phyloP scores from a whole-genome alignment of 2,797 vertebrate genomes.

The Lagorchestes hirsutus region DNA sequence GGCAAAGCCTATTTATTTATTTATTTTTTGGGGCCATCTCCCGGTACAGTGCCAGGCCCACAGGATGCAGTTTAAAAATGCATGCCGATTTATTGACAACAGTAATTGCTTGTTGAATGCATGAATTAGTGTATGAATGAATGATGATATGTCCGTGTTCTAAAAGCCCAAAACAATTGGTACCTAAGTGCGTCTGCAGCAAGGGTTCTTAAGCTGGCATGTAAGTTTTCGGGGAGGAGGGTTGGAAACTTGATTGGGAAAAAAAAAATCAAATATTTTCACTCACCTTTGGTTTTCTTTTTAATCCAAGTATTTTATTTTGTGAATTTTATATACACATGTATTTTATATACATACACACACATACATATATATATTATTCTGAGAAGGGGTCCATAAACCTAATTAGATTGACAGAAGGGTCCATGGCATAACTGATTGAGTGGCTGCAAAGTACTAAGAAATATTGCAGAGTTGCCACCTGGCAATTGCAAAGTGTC shows the following conservation, averaged over 20 bases:
- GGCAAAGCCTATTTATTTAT: too few relatives aligned
- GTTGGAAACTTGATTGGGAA: background rate
- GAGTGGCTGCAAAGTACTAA: slow-evolving; percentile 38
- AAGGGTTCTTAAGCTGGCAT: background rate
- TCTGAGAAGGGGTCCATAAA: background rate
- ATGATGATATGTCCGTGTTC: background rate
- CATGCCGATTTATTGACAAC: background rate
- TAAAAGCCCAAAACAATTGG: background rate
- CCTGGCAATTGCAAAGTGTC: slow-evolving; percentile 40
- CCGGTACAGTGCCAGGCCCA: background rate
- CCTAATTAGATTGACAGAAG: background rate
- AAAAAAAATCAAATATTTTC: background rate
- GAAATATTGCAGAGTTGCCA: slow-evolving; percentile 54
- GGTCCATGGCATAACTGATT: slow-evolving; percentile 4
- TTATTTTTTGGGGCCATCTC: background rate
- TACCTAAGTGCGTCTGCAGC: background rate
- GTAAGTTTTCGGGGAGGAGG: background rate
- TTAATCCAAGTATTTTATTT: background rate
- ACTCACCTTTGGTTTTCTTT: background rate
- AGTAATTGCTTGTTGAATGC: background rate
- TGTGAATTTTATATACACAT: background rate
- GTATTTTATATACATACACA: too few relatives aligned
- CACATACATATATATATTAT: too few relatives aligned
- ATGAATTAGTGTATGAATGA: background rate
- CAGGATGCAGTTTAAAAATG: background rate